Base-by-base conservation (phyloP, 2,113 vertebrate genomes). In the Gobio gobio region DNA sequence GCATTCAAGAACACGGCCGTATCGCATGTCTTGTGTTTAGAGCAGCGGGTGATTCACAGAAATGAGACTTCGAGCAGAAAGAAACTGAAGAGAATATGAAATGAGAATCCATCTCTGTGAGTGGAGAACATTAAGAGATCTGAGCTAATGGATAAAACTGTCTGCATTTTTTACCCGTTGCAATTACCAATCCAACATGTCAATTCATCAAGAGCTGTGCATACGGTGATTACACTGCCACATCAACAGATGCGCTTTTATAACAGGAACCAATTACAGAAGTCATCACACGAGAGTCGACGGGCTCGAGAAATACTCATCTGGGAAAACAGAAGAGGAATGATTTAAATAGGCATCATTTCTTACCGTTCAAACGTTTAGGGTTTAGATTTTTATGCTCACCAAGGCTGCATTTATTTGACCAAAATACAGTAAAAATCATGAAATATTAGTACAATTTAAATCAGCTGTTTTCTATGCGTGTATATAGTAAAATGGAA, bases 171-270 rank as follows among this genome's bases (percentile, higher is more conserved):
- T 93, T 91, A 90, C 90, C 90, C 90, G 89, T 85, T 84, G 90
- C 93, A 93, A 93, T 95, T 93, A 93, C 87, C 4, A 36, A 85
- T 87, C 90, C 87, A 90, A 89, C 91, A 92, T 89, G 88, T 92
- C 90, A 90, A 92, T 94, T 94, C 92, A 93, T 94, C 92, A 93
- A 78, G 90, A 90, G 92, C 94, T 94, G 93, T 94, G 93, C 93
- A 94, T 94, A 92, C 92, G 89, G 93, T 94, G 92, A 93, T 94
- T 94, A 93, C 92, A 90, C 90, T 87, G 78, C 88, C 90, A 91
- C 87, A 88, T 93, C 92, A 91, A 93, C 92, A 93, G 92, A 93
- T 95, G 92, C 93, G 92, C 93, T 93, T 93, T 94, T 94, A 94
- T 93, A 93, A 94, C 89, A 91, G 91, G 93, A 94, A 93, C 92